Percentiles rank a stretch among this genome's conserved stretches.
Conservation (phyloP, 1,140 invertebrate genomes). For the Chrysomallon squamiferum region DNA sequence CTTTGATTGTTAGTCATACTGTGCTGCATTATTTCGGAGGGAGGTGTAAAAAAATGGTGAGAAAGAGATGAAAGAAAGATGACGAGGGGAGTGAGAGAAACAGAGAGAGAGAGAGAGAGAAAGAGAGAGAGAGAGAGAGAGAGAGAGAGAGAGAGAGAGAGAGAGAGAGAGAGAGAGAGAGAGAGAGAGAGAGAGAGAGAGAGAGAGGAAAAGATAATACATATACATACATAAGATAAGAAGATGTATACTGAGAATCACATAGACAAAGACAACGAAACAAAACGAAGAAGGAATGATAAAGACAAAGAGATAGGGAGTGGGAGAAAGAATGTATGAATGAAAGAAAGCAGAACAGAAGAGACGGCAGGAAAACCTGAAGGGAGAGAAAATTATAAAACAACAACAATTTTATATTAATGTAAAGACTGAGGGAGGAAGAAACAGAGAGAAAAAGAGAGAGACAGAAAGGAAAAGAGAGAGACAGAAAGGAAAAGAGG, state of each 20-base stretch:
- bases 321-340: too few species aligned
- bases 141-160: conserved; percentile 10
- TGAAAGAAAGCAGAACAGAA: too few species aligned
- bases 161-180: conserved; percentile 3
- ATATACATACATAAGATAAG: neutral
- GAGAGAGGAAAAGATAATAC: neutral
- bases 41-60: too few species aligned
- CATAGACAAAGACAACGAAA: neutral
- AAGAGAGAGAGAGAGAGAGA: conserved; percentile 9
- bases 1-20: too few species aligned
- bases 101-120: conserved; percentile 10
- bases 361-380: too few species aligned
- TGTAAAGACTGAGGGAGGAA: neutral
- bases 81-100: conserved; percentile 8
- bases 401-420: too few species aligned
- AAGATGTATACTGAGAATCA: neutral
- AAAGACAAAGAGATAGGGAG: conserved; percentile 3
- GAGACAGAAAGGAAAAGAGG: conserved; percentile 3
- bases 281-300: neutral
- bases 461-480: neutral
- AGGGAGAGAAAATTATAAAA: too few species aligned
- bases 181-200: conserved; percentile 5
- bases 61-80: too few species aligned
- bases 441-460: neutral
- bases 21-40: too few species aligned